A percentile compares a stretch with the other conserved stretches of the same genome.
Evolutionary conservation across 2,888 invertebrate species (phyloP).

Genomic region (Clivina fossor): DNA sequence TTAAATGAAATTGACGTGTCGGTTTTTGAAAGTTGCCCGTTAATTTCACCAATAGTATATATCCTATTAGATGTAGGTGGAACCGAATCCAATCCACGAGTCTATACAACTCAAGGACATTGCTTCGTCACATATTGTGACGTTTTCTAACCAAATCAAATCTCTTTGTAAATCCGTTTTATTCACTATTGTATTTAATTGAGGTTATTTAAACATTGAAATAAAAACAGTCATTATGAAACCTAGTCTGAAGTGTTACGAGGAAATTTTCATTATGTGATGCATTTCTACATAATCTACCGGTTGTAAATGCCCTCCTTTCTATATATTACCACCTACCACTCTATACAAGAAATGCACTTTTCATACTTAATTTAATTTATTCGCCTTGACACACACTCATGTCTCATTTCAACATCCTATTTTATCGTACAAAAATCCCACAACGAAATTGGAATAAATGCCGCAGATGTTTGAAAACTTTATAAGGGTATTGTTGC

Average conservation of each 20-base stretch:
- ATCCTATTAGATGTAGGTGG: conserved; percentile 14
- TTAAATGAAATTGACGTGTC: conserved; percentile 5
- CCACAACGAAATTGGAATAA: neutral
- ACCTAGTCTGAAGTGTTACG: too few relatives aligned
- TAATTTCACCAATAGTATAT: conserved; percentile 23
- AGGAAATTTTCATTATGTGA: too few relatives aligned
- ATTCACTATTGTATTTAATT: neutral
- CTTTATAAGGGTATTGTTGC: too few relatives aligned
- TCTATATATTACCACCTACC: too few relatives aligned
- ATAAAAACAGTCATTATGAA: conserved; percentile 2
- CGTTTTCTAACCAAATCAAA: conserved; percentile 3
- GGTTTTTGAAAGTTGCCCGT: conserved; percentile 22
- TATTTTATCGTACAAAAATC: neutral
- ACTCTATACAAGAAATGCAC: too few relatives aligned
- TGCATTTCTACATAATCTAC: too few relatives aligned
- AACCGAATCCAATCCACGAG: conserved; percentile 1
- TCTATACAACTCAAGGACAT: conserved; percentile 19
- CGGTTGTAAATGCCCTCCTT: too few relatives aligned
- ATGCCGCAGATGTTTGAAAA: too few relatives aligned
- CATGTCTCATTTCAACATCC: conserved; percentile 9
- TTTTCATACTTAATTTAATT: too few relatives aligned
- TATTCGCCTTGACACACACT: conserved; percentile 27
- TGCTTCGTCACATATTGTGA: conserved; percentile 6
- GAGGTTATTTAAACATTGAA: conserved; percentile 3
- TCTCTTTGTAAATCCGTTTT: neutral